Evolutionary conservation across 2,888 invertebrate species (phyloP).

Genomic region (Cyrtodaria siliqua): DNA sequence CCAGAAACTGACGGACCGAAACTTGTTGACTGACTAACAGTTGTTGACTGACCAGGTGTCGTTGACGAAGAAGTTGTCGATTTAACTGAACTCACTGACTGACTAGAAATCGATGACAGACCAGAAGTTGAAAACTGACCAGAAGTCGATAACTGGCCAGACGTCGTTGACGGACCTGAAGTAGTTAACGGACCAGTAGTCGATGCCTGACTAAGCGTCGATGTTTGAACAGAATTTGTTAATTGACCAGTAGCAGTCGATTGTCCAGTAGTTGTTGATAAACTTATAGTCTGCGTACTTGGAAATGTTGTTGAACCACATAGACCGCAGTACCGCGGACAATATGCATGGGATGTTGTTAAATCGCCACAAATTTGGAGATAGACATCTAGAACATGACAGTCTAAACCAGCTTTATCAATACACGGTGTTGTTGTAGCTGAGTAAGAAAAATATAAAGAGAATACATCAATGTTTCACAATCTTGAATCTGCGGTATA

Average conservation of each 20-base stretch:
- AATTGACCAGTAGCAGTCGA: not conserved
- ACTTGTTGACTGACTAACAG: not conserved
- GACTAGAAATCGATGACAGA: too few species aligned
- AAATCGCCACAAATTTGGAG: constrained; percentile 37
- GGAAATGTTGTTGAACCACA: constrained; percentile 27
- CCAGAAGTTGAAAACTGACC: not conserved
- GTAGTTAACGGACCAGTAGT: constrained; percentile 8
- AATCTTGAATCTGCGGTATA: too few species aligned
- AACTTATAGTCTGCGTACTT: not conserved
- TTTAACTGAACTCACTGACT: not conserved
- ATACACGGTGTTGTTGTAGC: constrained; percentile 18
- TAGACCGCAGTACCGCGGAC: constrained; percentile 49
- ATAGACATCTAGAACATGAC: constrained; percentile 40
- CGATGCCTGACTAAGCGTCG: not conserved
- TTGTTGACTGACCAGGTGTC: not conserved
- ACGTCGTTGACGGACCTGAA: not conserved
- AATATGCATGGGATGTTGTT: constrained; percentile 36
- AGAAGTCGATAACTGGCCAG: not conserved
- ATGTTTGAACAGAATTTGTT: not conserved
- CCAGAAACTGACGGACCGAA: not conserved
- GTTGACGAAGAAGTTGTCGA: not conserved
- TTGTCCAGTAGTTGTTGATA: not conserved
- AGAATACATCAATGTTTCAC: too few species aligned
- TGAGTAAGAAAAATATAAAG: too few species aligned
- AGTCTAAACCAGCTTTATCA: constrained; percentile 53